Percentiles rank a stretch among this genome's conserved stretches.
phyloP scores from a whole-genome alignment of 2,113 vertebrate genomes.

The Rhineura floridana region DNA sequence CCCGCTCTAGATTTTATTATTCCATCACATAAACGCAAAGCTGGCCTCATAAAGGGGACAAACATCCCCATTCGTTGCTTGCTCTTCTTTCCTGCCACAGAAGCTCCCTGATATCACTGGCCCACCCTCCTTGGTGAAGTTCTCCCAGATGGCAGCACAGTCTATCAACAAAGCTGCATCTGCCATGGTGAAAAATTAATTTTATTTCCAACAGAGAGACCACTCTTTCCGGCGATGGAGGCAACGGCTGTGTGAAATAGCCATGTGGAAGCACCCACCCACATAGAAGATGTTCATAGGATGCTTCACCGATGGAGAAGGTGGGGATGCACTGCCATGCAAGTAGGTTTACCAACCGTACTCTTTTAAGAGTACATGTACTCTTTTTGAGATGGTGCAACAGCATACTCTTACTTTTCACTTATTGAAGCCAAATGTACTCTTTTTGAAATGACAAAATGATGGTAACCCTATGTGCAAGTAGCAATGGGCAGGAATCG shows the following conservation, averaged over 20 bases:
- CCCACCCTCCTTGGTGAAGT: not conserved
- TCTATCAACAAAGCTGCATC: slow-evolving; percentile 9
- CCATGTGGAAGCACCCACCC: not conserved
- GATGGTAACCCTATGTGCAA: too few species aligned
- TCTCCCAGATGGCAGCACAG: slow-evolving; percentile 13
- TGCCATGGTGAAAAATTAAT: slow-evolving; percentile 14
- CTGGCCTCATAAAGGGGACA: not conserved
- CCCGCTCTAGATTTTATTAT: too few species aligned
- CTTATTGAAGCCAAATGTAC: too few species aligned
- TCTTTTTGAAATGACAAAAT: too few species aligned
- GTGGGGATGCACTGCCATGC: too few species aligned
- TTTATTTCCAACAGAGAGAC: not conserved
- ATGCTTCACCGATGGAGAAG: not conserved
- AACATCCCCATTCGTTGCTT: not conserved
- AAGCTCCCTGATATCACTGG: not conserved
- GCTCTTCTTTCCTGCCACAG: not conserved
- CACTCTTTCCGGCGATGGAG: rapidly evolving
- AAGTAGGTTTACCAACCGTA: too few species aligned
- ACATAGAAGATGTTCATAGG: not conserved
- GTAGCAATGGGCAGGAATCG: not conserved
- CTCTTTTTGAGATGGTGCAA: too few species aligned
- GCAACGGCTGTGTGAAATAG: not conserved
- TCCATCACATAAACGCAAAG: not conserved
- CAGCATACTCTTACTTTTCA: too few species aligned
- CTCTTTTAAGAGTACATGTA: too few species aligned